Evolutionary conservation across 2,113 vertebrate genomes (phyloP).

Genomic region (Mustela nigripes): DNA sequence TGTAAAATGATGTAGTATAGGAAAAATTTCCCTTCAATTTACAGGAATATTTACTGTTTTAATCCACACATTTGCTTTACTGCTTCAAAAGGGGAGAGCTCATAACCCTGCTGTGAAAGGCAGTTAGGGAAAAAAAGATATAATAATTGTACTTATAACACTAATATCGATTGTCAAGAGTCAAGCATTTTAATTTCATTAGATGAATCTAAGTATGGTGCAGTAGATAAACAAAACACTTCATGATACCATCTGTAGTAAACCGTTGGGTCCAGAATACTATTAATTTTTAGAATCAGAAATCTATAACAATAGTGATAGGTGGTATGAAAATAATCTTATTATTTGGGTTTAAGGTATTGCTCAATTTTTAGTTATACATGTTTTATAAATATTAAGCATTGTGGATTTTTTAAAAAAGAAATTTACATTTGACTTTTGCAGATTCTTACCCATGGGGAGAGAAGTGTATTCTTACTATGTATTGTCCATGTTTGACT

Average conservation of each 20-base stretch:
- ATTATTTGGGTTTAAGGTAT: constrained; percentile 39
- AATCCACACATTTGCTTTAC: neutral
- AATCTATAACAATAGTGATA: constrained; percentile 15
- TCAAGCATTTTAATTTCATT: constrained; percentile 57
- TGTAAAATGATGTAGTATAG: constrained; percentile 3
- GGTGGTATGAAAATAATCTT: constrained; percentile 43
- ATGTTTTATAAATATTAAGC: constrained; percentile 16
- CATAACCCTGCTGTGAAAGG: neutral
- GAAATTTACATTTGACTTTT: constrained; percentile 44
- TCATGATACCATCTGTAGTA: neutral
- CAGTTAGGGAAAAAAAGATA: constrained; percentile 60
- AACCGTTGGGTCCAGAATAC: constrained; percentile 11
- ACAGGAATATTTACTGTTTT: neutral
- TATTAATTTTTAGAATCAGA: constrained; percentile 14
- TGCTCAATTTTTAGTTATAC: constrained; percentile 45
- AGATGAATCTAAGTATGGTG: constrained; percentile 47
- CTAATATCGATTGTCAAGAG: constrained; percentile 26
- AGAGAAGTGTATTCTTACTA: constrained; percentile 39
- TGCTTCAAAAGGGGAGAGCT: neutral
- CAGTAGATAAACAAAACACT: constrained; percentile 49
- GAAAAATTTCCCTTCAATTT: constrained; percentile 36
- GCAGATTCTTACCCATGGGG: constrained; percentile 27
- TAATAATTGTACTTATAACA: constrained; percentile 45
- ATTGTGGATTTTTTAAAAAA: neutral
- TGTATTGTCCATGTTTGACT: constrained; percentile 38